Conservation (phyloP, 1,140 invertebrate species). For the Coelopa frigida region DNA sequence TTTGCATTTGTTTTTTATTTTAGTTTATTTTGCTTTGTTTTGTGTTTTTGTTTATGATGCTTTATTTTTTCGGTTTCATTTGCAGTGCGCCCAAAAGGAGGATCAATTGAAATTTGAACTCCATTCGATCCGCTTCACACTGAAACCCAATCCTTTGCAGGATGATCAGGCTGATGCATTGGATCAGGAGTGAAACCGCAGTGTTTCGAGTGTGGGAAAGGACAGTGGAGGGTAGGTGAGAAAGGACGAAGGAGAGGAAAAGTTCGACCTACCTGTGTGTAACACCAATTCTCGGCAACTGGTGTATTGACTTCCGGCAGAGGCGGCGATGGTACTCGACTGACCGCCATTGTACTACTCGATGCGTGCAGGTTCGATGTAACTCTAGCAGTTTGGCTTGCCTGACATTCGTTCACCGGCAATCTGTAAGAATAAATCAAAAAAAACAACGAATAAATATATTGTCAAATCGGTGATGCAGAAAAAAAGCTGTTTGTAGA, state of each 20-base stretch:
- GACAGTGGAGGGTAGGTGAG: too few relatives aligned
- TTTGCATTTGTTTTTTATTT: too few relatives aligned
- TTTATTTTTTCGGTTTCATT: too few relatives aligned
- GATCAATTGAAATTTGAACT: too few relatives aligned
- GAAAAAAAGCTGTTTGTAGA: neutral
- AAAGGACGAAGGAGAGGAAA: neutral
- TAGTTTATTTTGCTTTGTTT: too few relatives aligned
- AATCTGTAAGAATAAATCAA: conserved; percentile 53
- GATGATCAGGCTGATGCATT: too few relatives aligned
- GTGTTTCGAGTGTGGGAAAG: too few relatives aligned
- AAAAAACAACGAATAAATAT: conserved; percentile 5
- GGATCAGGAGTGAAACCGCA: too few relatives aligned
- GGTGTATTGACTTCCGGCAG: conserved; percentile 86
- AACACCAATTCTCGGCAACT: conserved; percentile 94
- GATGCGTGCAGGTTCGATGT: conserved; percentile 64
- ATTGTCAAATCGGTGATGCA: neutral
- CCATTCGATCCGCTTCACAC: too few relatives aligned
- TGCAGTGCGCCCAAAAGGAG: too few relatives aligned
- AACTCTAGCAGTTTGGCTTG: conserved; percentile 69
- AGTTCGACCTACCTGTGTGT: conserved; percentile 71
- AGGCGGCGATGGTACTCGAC: conserved; percentile 81
- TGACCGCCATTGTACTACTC: conserved; percentile 79
- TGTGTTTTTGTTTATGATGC: too few relatives aligned
- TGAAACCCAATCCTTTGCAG: too few relatives aligned
- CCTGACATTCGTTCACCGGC: conserved; percentile 79